A percentile compares a stretch with the other conserved stretches of the same genome.
These are phyloP conservation scores for Lineus longissimus DNA, from an alignment of 1,140 invertebrate species.

Conservation along the genomic window DNA sequence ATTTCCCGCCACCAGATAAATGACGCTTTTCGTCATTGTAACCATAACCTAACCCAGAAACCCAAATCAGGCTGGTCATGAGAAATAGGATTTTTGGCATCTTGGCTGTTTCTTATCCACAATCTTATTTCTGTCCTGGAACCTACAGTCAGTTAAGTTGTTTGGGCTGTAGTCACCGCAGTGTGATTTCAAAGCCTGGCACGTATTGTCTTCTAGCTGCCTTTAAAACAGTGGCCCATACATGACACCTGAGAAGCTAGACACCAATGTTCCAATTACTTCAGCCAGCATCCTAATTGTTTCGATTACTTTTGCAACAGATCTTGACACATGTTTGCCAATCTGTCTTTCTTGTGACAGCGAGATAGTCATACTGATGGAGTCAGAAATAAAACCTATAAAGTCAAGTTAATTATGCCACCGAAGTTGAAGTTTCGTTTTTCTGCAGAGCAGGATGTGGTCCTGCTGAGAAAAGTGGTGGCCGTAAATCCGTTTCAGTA, in stretches of 20 bases:
- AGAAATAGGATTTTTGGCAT: neutral
- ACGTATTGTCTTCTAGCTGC: neutral
- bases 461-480: too few species aligned
- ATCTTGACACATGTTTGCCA: neutral
- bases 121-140: neutral
- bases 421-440: too few species aligned
- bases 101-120: neutral
- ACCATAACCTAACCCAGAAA: neutral
- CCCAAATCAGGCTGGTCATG: neutral
- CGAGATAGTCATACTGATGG: neutral
- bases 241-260: neutral
- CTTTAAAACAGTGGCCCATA: neutral
- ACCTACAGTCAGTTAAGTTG: neutral
- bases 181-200: neutral
- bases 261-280: conserved; percentile 5
- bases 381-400: conserved; percentile 1
- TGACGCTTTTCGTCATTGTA: neutral
- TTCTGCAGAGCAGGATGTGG: too few species aligned
- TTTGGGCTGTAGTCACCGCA: neutral
- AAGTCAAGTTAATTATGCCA: neutral
- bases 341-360: neutral
- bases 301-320: neutral
- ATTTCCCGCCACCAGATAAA: neutral
- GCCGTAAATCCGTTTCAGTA: too few species aligned
- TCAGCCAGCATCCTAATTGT: neutral